Base-by-base conservation (phyloP, 2,113 vertebrate species). In the Halcyon senegalensis region DNA sequence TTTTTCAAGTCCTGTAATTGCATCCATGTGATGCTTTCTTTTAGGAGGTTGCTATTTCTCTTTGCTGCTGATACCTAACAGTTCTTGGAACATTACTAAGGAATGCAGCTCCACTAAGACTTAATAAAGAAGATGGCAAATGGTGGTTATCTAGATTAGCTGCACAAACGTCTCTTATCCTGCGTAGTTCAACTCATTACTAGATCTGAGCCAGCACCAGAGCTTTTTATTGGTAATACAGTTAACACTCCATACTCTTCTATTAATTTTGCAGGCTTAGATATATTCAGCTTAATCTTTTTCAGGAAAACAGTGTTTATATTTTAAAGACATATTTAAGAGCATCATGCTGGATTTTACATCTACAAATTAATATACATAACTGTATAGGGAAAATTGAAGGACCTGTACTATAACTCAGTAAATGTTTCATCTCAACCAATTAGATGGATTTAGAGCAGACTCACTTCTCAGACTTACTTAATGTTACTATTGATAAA, bases 111-210 rank as follows among this genome's bases (percentile, higher is more conserved):
- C 41, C 3, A 2, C 8, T 44, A 50, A 76, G 33, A 73, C 13
- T 44, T 7, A 5, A 15, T 43, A 59, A 83, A 78, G 25, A 64
- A 53, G 31, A 8, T 9, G 14, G 41, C 6, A 44, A 88, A 56
- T 25, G 13, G 3, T 75, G 16, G 19, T 51, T 92, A 48, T 31
- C 31, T 11, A 72, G 14, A 44, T 2, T 8, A 81, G 20, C 18
- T 77, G 27, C 13, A 18, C 7, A 23, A 21, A 7, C 0, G 0
- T 46, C 20, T 3, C 0, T 69, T 43, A 16, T 24, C 21, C 20
- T 74, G 2, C 17, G 16, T 2, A 66, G 21, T 41, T 73, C 33
- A 77, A 43, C 10, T 21, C 11, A 28, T 13, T 53, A 4, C 8
- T 63, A 55, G 5, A 37, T 63, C 28, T 0, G 1, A 72, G 18